Evolutionary conservation across 1,140 invertebrate genomes (phyloP), one percentile per base, ranked within the genome.

Genomic region (Orchestia grillus): DNA sequence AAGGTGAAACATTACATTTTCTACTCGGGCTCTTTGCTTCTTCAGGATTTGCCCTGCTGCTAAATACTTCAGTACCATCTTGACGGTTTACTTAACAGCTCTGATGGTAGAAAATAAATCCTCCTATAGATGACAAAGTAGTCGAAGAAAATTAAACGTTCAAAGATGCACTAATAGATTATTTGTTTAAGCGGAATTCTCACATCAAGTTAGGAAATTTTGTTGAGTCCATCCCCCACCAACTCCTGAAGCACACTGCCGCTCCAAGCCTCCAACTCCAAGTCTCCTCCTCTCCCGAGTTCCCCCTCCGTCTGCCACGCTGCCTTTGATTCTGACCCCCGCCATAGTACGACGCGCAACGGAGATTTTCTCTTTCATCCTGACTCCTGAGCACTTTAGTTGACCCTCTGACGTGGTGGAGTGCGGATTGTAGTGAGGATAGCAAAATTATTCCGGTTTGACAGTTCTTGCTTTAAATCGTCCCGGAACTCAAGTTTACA

Each of bases 1-100:
- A 23, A 98, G 97, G 92, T 97, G 97, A 97, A 98, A 98, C 41
- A 98, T 97, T 41, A 97, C 97, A 96, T 97, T 97, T 97, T 98
- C 98, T 96, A 97, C 97, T 96, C 97, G 97, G 91, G 96, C 95
- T 62, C 96, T 96, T 19, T 96, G 90, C 87, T 91, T 90, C 88
- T 91, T 88, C 43, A 96, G 43, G 11, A 96, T 77, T 43, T 90
- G 87, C 47, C 62, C 96, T 42, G 87, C 62, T 91, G 87, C 96
- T 43, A 96, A 47, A 43, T 87, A 91, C 47, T 96, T 97, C 96
- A 57, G 97, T 96, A 43, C 96, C 92, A 94, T 95, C 88, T 42
- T 92, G 16, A 53, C 44, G 42, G 42, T 95, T 88, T 96, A 0
- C n/a, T 91, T 44, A n/a, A 77, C 62, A 77, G 36, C 15, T 90